A percentile compares a stretch with the other conserved stretches of the same genome.
These are phyloP conservation scores for Pseudobourletiella spinata DNA, from an alignment of 1,140 invertebrate genomes.

Conservation along the genomic window DNA sequence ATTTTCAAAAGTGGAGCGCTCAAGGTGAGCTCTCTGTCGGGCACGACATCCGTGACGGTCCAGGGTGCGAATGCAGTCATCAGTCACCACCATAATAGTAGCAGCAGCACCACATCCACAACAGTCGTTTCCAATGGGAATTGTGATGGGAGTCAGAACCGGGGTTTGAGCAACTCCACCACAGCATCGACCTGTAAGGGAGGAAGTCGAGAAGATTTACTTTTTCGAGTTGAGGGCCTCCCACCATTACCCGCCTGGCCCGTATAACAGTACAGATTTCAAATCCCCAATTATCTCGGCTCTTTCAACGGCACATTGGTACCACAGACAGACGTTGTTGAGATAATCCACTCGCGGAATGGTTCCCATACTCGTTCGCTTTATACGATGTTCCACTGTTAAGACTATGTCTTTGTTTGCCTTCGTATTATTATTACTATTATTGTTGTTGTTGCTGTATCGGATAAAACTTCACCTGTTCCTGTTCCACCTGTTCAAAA, in stretches of 20 bases:
- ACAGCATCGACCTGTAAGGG: neutral
- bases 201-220: conserved; percentile 7
- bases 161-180: too few species aligned
- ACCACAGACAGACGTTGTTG: too few species aligned
- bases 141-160: too few species aligned
- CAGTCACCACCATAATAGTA: neutral
- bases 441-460: too few species aligned
- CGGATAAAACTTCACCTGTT: too few species aligned
- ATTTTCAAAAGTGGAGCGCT: conserved; percentile 3
- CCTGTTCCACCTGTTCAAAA: too few species aligned
- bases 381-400: too few species aligned
- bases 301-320: too few species aligned
- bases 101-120: neutral
- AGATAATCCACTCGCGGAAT: too few species aligned
- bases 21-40: neutral
- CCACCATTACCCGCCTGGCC: conserved; percentile 27
- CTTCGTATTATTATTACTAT: too few species aligned
- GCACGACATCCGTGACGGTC: neutral
- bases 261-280: conserved; percentile 6
- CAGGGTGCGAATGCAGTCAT: neutral
- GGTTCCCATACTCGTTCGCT: too few species aligned
- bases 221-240: conserved; percentile 23
- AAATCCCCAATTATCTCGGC: neutral
- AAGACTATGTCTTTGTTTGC: too few species aligned
- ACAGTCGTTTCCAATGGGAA: neutral